These are phyloP conservation scores for Polypterus senegalus DNA, from an alignment of 2,113 vertebrate species.

Conservation along the genomic window DNA sequence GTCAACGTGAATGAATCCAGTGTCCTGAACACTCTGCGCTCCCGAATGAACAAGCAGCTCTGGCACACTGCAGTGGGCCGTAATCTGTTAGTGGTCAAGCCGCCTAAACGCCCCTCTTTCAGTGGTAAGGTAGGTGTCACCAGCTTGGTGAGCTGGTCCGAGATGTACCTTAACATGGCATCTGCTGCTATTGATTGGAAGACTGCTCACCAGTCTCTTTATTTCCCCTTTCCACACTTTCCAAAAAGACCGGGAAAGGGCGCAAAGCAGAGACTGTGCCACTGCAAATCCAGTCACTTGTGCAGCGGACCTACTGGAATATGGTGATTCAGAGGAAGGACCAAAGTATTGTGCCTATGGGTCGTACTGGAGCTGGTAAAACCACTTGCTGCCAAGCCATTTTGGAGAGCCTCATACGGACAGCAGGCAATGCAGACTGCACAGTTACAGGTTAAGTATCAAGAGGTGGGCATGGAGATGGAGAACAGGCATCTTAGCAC, in stretches of 20 bases:
- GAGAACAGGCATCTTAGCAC: neutral
- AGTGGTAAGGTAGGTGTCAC: conserved; percentile 45
- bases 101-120: conserved; percentile 12
- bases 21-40: conserved; percentile 56
- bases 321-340: conserved; percentile 62
- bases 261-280: conserved; percentile 42
- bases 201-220: too few species aligned
- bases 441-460: conserved; percentile 48
- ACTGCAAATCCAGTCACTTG: conserved; percentile 53
- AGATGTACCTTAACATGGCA: too few species aligned
- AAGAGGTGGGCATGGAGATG: neutral
- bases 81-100: conserved; percentile 50
- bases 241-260: conserved; percentile 27
- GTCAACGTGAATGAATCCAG: conserved; percentile 67
- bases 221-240: too few species aligned
- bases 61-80: conserved; percentile 60
- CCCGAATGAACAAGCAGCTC: conserved; percentile 48
- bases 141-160: too few species aligned
- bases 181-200: too few species aligned
- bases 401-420: conserved; percentile 59
- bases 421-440: conserved; percentile 51
- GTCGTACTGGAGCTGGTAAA: conserved; percentile 72
- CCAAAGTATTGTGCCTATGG: conserved; percentile 71
- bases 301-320: conserved; percentile 59
- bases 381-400: conserved; percentile 56